phyloP scores from a whole-genome alignment of 1,140 invertebrate species.

The Cotesia vestalis region DNA sequence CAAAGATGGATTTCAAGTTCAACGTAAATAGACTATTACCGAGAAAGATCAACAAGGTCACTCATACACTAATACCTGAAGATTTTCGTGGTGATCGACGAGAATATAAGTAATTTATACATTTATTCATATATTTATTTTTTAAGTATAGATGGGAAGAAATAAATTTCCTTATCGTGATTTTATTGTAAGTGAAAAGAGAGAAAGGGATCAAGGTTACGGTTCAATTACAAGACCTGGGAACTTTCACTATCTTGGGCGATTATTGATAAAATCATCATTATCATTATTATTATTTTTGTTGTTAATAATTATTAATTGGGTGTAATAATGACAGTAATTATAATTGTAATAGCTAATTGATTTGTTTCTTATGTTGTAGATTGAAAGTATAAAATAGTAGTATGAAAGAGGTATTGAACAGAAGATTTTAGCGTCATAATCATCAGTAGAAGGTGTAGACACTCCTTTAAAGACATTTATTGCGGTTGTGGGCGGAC shows the following conservation, averaged over 20 bases:
- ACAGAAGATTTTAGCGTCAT: no score
- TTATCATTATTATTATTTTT: background rate
- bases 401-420: no score
- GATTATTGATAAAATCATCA: background rate
- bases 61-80: constrained; percentile 69
- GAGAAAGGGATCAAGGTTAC: constrained; percentile 22
- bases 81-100: constrained; percentile 71
- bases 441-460: background rate
- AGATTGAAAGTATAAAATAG: no score
- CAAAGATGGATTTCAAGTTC: constrained; percentile 71
- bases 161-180: background rate
- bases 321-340: no score
- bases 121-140: constrained; percentile 1
- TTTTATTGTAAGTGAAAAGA: background rate
- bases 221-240: constrained; percentile 16
- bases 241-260: constrained; percentile 4
- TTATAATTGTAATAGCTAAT: no score
- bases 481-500: constrained; percentile 30
- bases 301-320: no score
- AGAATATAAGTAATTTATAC: constrained; percentile 66
- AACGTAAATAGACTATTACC: constrained; percentile 70
- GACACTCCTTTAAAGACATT: constrained; percentile 12
- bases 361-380: no score
- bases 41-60: constrained; percentile 70
- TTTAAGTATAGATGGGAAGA: background rate